Conservation (phyloP, 1,140 invertebrate species). For the Drosophila gunungcola region DNA sequence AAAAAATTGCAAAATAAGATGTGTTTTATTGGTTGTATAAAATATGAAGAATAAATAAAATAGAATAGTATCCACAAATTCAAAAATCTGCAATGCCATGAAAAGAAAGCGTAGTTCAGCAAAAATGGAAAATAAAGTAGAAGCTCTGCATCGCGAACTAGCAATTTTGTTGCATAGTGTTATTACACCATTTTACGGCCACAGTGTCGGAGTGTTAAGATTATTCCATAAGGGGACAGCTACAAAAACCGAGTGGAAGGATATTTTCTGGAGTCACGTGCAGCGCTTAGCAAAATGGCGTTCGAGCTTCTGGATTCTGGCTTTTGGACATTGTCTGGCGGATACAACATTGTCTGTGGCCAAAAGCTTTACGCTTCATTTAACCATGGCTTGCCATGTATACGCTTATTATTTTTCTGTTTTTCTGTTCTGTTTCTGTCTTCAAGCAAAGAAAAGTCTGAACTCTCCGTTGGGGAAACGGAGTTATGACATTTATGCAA, state of each 20-base stretch:
- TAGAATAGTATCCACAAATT: neutral
- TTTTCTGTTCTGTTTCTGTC: too few species aligned
- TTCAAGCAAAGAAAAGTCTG: conserved; percentile 4
- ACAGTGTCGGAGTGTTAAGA: conserved; percentile 3
- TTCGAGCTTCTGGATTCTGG: conserved; percentile 36
- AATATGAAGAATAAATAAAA: too few species aligned
- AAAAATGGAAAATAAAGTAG: neutral
- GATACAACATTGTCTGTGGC: conserved; percentile 41
- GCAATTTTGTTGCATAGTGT: conserved; percentile 29
- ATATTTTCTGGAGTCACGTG: conserved; percentile 48
- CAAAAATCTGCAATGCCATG: too few species aligned
- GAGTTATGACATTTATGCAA: conserved; percentile 64
- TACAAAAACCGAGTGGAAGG: conserved; percentile 15
- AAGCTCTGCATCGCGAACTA: neutral
- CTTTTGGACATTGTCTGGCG: conserved; percentile 28
- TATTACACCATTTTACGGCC: conserved; percentile 22
- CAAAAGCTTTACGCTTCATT: conserved; percentile 47
- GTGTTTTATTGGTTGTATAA: too few species aligned
- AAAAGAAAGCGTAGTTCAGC: neutral
- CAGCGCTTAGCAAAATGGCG: conserved; percentile 58
- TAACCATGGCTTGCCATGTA: conserved; percentile 27
- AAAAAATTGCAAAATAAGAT: too few species aligned
- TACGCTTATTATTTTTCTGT: conserved; percentile 58
- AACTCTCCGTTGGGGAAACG: conserved; percentile 7
- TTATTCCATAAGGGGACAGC: conserved; percentile 23